These are phyloP conservation scores for Cryptomyrus ogoouensis DNA, from an alignment of 2,113 vertebrate genomes.

Conservation along the genomic window DNA sequence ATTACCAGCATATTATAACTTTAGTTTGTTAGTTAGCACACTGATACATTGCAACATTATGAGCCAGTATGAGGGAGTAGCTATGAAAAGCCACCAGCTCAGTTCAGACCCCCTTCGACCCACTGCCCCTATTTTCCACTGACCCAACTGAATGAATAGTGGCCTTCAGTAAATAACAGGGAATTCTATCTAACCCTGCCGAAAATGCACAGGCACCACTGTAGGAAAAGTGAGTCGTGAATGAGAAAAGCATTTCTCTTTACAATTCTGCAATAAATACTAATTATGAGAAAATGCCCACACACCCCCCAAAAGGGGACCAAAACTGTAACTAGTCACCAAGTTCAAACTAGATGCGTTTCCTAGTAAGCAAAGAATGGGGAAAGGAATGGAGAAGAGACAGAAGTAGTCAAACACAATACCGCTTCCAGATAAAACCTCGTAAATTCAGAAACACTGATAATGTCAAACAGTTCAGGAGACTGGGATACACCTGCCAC, in stretches of 20 bases:
- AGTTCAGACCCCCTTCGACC: neutral
- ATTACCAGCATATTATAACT: neutral
- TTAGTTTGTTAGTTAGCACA: neutral
- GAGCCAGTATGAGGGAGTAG: neutral
- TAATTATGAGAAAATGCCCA: neutral
- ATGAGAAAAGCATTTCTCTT: neutral
- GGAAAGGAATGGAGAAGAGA: neutral
- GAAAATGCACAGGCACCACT: neutral
- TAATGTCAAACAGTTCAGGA: neutral
- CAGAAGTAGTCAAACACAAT: neutral
- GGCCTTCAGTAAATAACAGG: neutral
- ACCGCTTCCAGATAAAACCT: neutral
- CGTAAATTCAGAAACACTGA: neutral
- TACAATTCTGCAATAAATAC: neutral
- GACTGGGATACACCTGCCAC: neutral
- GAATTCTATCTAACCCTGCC: neutral
- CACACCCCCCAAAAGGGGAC: neutral
- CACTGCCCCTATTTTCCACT: neutral
- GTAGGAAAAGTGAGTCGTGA: neutral
- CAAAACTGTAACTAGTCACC: neutral
- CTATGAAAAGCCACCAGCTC: neutral
- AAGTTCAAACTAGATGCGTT: neutral
- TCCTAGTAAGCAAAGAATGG: neutral
- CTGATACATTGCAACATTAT: neutral
- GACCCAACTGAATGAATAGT: neutral